phyloP scores from a whole-genome alignment of 1,140 invertebrate genomes.

The Lamellibrachia luymesi region DNA sequence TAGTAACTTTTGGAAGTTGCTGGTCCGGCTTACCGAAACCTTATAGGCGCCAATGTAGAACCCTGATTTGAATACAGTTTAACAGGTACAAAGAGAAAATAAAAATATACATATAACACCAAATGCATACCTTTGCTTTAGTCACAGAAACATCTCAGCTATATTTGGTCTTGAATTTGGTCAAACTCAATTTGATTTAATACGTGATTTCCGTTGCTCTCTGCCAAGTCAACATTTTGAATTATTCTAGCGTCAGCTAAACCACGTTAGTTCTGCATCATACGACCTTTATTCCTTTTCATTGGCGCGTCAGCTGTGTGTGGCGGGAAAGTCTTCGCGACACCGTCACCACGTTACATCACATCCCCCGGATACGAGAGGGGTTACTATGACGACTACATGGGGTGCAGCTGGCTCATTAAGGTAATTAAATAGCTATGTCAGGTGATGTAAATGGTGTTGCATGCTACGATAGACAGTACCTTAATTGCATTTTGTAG shows the following conservation, averaged over 20 bases:
- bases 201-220: not conserved
- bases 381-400: constrained; percentile 11
- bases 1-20: too few relatives aligned
- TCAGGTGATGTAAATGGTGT: not conserved
- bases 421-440: not conserved
- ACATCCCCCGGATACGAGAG: not conserved
- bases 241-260: not conserved
- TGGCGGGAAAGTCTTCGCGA: not conserved
- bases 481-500: not conserved
- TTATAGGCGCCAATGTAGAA: too few relatives aligned
- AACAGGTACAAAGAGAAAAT: not conserved
- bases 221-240: not conserved
- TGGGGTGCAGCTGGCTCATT: constrained; percentile 10
- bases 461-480: not conserved
- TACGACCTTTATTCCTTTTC: not conserved
- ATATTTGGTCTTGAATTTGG: not conserved
- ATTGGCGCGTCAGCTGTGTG: not conserved
- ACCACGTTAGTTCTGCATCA: not conserved
- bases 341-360: not conserved
- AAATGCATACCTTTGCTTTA: not conserved
- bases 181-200: not conserved
- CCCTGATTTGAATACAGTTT: not conserved
- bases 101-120: not conserved
- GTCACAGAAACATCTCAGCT: not conserved
- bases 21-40: too few relatives aligned